phyloP scores from a whole-genome alignment of 1,140 invertebrate genomes.

The Paramacrobiotus metropolitanus region DNA sequence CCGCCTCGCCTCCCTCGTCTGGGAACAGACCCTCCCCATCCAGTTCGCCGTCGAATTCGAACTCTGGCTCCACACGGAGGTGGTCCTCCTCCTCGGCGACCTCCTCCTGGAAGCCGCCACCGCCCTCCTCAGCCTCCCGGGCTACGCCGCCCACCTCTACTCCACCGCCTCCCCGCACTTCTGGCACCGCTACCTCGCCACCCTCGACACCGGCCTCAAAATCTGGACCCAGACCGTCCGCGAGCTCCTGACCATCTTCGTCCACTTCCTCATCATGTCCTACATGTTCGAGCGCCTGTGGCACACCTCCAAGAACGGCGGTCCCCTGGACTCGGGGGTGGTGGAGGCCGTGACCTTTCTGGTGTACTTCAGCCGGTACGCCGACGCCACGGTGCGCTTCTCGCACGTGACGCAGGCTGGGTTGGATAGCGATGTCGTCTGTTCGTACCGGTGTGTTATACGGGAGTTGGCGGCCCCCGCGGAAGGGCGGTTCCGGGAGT shows the following conservation, averaged over 20 bases:
- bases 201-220: neutral
- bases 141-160: neutral
- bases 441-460: slow-evolving; percentile 1
- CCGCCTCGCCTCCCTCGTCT: neutral
- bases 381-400: neutral
- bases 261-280: neutral
- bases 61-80: neutral
- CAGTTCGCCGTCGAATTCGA: neutral
- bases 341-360: neutral
- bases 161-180: neutral
- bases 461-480: neutral
- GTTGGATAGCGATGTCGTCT: neutral
- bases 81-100: neutral
- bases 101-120: neutral
- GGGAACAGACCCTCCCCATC: neutral
- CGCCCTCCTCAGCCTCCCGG: neutral
- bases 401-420: neutral
- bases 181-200: neutral
- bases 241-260: neutral
- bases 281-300: neutral
- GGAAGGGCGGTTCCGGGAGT: neutral
- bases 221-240: neutral
- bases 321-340: neutral
- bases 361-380: slow-evolving; percentile 3
- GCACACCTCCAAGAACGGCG: neutral